These are phyloP conservation scores for human DNA, from an alignment of 2,113 vertebrate genomes.

Conservation along the genomic window GRCh38 chr21:38522001-38522500, in stretches of 20 bases:
- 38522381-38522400: conserved; percentile 47
- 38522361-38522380: conserved; percentile 56
- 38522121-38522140: not conserved
- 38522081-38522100: not conserved
- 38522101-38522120: not conserved
- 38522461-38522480: not conserved
- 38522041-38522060: not conserved
- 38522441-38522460: conserved; percentile 26
- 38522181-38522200: not conserved
- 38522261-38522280: conserved; percentile 2
- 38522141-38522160: not conserved
- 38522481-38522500: conserved; percentile 46
- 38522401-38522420: conserved; percentile 14
- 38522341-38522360: conserved; percentile 50
- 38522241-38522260: not conserved
- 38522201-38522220: not conserved
- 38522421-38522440: conserved; percentile 42
- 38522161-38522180: not conserved
- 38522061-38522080: not conserved
- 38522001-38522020: accelerated
- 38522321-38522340: not conserved
- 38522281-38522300: conserved; percentile 47
- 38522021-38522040: not conserved
- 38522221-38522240: not conserved
- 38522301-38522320: conserved; percentile 28